phyloP scores from a whole-genome alignment of 2,888 invertebrate genomes.

The Callimorpha dominula region DNA sequence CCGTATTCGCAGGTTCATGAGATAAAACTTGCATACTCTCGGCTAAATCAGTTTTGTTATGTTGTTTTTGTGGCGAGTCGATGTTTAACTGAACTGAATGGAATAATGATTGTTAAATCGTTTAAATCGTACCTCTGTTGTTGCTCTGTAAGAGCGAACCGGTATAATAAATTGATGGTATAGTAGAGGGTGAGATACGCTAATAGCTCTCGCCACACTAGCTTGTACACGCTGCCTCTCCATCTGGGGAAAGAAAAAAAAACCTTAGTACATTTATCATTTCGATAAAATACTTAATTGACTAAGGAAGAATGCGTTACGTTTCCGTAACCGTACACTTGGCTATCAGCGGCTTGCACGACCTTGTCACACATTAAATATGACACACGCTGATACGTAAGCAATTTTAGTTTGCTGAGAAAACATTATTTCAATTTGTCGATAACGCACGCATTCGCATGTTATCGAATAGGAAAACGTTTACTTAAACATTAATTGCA shows the following conservation, averaged over 20 bases:
- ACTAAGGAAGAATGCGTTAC: constrained; percentile 31
- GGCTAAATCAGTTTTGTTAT: constrained; percentile 16
- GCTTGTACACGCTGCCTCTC: constrained; percentile 98
- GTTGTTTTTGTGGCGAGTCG: constrained; percentile 16
- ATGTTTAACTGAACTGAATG: neutral
- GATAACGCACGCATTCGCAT: neutral
- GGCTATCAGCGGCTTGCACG: constrained; percentile 13
- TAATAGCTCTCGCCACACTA: constrained; percentile 96
- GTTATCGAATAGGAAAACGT: neutral
- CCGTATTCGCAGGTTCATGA: constrained; percentile 4
- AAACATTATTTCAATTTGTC: neutral
- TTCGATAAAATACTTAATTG: constrained; percentile 24
- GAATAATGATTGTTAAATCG: neutral
- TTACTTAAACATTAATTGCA: constrained; percentile 3
- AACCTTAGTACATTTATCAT: constrained; percentile 17
- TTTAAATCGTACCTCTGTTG: constrained; percentile 90
- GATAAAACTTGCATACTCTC: constrained; percentile 14
- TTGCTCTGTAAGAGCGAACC: constrained; percentile 92
- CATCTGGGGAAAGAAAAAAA: constrained; percentile 88
- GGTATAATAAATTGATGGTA: constrained; percentile 94
- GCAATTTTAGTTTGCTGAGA: constrained; percentile 29
- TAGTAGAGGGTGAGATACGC: constrained; percentile 95
- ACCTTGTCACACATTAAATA: constrained; percentile 36
- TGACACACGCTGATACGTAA: constrained; percentile 24
- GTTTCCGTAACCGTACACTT: constrained; percentile 26